Conservation (phyloP, 2,797 vertebrate genomes). For the Xerus rutilus region DNA sequence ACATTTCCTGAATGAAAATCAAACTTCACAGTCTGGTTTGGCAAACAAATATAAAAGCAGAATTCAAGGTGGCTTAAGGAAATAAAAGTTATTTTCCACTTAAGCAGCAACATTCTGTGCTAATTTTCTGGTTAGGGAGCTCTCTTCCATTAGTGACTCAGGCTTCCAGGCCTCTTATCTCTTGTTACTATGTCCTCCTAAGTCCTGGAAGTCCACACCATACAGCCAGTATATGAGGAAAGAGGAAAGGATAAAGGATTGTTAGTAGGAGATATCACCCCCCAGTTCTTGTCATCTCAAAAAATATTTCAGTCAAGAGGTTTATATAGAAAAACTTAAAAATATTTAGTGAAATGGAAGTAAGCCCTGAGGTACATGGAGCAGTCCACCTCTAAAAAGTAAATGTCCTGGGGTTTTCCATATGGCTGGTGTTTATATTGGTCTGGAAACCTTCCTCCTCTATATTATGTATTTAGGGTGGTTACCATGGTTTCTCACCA, state of each 20-base stretch:
- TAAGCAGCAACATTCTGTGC: neutral
- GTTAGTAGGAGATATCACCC: neutral
- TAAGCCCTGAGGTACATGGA: too few species aligned
- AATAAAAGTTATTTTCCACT: neutral
- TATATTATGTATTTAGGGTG: too few species aligned
- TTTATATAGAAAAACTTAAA: too few species aligned
- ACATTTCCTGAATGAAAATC: neutral
- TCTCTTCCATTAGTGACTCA: neutral
- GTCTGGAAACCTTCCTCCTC: too few species aligned
- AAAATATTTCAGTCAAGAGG: too few species aligned
- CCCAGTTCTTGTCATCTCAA: too few species aligned
- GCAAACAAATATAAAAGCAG: neutral
- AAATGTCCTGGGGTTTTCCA: too few species aligned
- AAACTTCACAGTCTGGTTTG: neutral
- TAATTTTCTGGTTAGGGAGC: neutral
- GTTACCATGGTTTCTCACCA: too few species aligned
- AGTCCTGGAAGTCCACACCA: neutral
- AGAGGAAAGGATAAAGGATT: neutral
- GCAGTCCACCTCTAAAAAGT: too few species aligned
- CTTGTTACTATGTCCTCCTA: neutral
- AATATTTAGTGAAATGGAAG: too few species aligned
- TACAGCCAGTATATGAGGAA: neutral
- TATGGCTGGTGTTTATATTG: too few species aligned
- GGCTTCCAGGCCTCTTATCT: neutral
- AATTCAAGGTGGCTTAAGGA: neutral